A percentile compares a stretch with the other conserved stretches of the same genome.
Conservation (phyloP, 1,140 invertebrate genomes). For the Catajapyx aquilonaris region DNA sequence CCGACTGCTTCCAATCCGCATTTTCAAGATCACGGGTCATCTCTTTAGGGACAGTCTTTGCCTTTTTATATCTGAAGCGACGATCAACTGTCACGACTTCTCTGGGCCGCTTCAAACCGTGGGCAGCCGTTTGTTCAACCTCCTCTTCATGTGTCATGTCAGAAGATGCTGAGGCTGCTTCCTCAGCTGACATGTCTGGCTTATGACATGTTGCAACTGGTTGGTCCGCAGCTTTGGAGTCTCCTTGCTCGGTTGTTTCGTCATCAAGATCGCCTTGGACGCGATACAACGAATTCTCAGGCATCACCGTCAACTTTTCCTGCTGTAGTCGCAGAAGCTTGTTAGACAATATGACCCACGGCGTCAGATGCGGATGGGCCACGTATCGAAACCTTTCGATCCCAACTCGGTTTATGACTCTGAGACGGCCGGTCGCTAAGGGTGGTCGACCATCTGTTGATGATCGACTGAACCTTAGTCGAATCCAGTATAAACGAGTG, state of each 20-base stretch:
- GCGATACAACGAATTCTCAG: background rate
- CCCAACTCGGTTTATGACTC: slow-evolving; percentile 31
- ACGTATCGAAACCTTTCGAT: slow-evolving; percentile 28
- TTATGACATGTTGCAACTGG: background rate
- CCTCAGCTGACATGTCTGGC: background rate
- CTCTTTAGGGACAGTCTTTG: no score
- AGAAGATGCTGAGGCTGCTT: no score
- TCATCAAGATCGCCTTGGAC: no score
- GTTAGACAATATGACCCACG: slow-evolving; percentile 35
- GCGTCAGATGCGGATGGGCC: slow-evolving; percentile 23
- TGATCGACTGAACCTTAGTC: background rate
- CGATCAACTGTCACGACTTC: no score
- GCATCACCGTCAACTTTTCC: slow-evolving; percentile 15
- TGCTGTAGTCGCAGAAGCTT: slow-evolving; percentile 23
- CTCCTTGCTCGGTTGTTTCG: no score
- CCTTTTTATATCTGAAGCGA: no score
- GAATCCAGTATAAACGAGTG: background rate
- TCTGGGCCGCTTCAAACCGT: no score
- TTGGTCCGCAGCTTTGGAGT: background rate
- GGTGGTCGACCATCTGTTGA: background rate
- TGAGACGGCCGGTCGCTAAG: background rate
- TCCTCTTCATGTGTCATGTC: background rate
- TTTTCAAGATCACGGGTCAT: no score
- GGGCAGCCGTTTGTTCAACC: no score
- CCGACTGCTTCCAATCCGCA: no score